phyloP scores from a whole-genome alignment of 1,140 invertebrate species.

The Drosophila nasuta region DNA sequence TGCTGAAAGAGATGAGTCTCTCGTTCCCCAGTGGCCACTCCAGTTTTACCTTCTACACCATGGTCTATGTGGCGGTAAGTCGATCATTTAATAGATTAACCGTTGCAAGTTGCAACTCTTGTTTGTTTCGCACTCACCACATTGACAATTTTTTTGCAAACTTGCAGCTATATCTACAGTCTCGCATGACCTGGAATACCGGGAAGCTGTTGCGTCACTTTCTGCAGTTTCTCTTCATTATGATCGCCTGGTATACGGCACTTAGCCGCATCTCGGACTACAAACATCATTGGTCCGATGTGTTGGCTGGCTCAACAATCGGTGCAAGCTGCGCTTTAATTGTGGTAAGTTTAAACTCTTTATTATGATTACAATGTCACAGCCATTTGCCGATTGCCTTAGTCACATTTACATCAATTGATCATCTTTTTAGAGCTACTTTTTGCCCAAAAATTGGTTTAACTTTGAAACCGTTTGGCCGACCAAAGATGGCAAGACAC shows the following conservation, averaged over 20 bases:
- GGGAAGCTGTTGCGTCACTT: conserved; percentile 91
- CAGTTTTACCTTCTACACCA: conserved; percentile 92
- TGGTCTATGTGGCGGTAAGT: conserved; percentile 93
- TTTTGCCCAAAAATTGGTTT: conserved; percentile 72
- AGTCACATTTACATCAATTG: conserved; percentile 26
- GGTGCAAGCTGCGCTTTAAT: conserved; percentile 86
- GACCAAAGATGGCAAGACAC: conserved; percentile 51
- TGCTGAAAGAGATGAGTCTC: conserved; percentile 90
- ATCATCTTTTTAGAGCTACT: conserved; percentile 72
- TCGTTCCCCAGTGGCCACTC: conserved; percentile 94
- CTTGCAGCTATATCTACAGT: conserved; percentile 93
- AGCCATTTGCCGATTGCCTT: not conserved
- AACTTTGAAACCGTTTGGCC: conserved; percentile 76
- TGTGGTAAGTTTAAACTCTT: conserved; percentile 85
- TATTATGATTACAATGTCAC: not conserved
- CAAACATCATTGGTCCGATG: conserved; percentile 96
- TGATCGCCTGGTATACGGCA: conserved; percentile 92
- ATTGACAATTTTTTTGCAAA: not conserved
- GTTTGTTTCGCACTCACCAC: not conserved
- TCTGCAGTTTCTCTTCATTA: conserved; percentile 90
- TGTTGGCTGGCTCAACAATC: conserved; percentile 87
- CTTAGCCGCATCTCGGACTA: conserved; percentile 96
- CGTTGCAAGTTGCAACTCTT: conserved; percentile 61
- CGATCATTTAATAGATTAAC: conserved; percentile 23
- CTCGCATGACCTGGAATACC: conserved; percentile 90